These are phyloP conservation scores for Tokudaia muenninki DNA, from an alignment of 2,797 vertebrate species.

Conservation along the genomic window DNA sequence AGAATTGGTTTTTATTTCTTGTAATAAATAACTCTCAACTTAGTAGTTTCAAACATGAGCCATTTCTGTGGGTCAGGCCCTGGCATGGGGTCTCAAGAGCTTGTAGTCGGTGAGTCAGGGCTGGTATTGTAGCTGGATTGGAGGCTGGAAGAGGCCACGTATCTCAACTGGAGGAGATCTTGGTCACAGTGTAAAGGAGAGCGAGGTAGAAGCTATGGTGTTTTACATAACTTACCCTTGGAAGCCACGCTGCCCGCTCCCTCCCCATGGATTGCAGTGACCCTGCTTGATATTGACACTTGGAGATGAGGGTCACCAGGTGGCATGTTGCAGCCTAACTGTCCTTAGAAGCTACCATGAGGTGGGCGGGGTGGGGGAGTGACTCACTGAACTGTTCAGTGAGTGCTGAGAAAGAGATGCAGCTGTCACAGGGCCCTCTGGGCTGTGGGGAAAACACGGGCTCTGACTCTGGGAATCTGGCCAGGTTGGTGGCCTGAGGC, in stretches of 20 bases:
- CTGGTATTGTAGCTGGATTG: rapidly evolving
- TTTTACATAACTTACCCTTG: neutral
- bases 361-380: neutral
- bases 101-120: neutral
- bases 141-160: neutral
- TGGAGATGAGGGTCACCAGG: neutral
- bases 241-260: neutral
- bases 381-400: neutral
- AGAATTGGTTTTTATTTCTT: slow-evolving; percentile 23
- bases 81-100: neutral
- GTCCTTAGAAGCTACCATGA: neutral
- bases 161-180: neutral
- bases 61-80: neutral
- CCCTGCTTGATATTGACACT: neutral
- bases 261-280: neutral
- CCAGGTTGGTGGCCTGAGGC: neutral
- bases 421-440: neutral
- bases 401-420: neutral
- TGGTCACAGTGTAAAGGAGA: neutral
- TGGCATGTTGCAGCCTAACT: neutral
- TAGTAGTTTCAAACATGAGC: neutral
- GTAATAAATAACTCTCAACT: neutral
- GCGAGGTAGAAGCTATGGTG: neutral
- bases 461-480: neutral
- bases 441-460: neutral